These are phyloP conservation scores for Agrilus mali DNA, from an alignment of 2,888 invertebrate species.

Conservation along the genomic window DNA sequence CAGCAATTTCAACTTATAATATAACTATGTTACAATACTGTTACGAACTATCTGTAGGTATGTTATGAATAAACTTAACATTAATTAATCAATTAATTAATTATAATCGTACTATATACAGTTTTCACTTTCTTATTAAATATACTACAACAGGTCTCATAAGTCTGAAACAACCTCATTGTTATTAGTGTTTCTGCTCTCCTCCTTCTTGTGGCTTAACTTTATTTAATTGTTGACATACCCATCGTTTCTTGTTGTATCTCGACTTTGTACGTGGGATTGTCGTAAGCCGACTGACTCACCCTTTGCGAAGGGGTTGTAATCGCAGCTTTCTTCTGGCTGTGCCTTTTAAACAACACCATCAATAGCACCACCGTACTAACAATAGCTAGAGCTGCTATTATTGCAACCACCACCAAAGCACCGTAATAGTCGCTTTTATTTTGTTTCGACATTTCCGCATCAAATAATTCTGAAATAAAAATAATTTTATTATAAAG, in stretches of 20 bases:
- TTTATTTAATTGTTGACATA: conserved; percentile 30
- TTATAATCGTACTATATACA: conserved; percentile 10
- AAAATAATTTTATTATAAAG: conserved; percentile 1
- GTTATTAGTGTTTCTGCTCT: neutral
- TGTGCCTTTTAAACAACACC: conserved; percentile 62
- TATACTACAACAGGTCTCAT: conserved; percentile 8
- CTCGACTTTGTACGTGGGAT: conserved; percentile 88
- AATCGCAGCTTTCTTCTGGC: conserved; percentile 62
- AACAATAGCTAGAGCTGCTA: conserved; percentile 74
- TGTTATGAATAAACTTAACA: conserved; percentile 8
- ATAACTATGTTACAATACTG: conserved; percentile 13
- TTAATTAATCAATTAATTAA: conserved; percentile 5
- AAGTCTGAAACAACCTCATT: conserved; percentile 8
- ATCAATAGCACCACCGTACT: conserved; percentile 68
- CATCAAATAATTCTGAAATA: conserved; percentile 30
- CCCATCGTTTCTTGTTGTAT: conserved; percentile 88
- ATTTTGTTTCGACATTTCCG: conserved; percentile 40
- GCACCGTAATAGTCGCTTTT: conserved; percentile 78
- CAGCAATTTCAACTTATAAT: too few relatives aligned
- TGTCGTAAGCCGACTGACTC: conserved; percentile 81
- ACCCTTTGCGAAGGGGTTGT: conserved; percentile 60
- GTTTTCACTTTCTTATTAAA: conserved; percentile 7
- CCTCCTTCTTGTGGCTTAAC: neutral
- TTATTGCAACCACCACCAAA: conserved; percentile 74
- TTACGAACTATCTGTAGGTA: conserved; percentile 11